phyloP scores from a whole-genome alignment of 1,140 invertebrate species.

The Drosophila carrolli region DNA sequence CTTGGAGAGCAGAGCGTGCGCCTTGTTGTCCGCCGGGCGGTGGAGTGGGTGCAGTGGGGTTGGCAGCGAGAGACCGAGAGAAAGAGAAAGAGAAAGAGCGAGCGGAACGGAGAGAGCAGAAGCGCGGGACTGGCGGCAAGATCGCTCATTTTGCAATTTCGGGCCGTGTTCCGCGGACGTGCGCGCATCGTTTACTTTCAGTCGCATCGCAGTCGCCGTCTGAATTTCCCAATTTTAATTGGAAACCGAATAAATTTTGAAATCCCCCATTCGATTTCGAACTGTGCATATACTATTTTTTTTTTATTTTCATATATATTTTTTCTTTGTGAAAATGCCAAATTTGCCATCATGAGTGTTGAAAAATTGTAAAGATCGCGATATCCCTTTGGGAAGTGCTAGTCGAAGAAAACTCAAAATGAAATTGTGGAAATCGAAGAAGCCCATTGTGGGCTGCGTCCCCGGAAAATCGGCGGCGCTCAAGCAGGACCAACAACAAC shows the following conservation, averaged over 20 bases:
- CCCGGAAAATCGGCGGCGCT: slow-evolving; percentile 71
- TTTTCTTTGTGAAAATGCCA: slow-evolving; percentile 37
- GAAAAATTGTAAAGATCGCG: slow-evolving; percentile 5
- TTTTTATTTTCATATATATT: slow-evolving; percentile 12
- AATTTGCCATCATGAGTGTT: slow-evolving; percentile 36
- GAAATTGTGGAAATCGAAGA: slow-evolving; percentile 83
- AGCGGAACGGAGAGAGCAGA: too few species aligned
- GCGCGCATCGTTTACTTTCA: slow-evolving; percentile 26
- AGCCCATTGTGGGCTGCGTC: slow-evolving; percentile 79
- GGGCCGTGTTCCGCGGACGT: slow-evolving; percentile 62
- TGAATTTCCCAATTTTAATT: slow-evolving; percentile 17
- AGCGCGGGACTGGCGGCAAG: slow-evolving; percentile 10
- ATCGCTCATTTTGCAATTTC: slow-evolving; percentile 72
- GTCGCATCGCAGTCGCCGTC: slow-evolving; percentile 37
- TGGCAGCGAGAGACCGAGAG: slow-evolving; percentile 2
- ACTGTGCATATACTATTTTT: slow-evolving; percentile 13
- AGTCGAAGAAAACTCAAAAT: slow-evolving; percentile 41
- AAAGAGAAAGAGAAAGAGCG: background rate
- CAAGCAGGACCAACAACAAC: slow-evolving; percentile 72
- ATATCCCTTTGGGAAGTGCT: background rate
- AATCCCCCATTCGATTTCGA: slow-evolving; percentile 5
- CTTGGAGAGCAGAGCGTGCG: slow-evolving; percentile 32
- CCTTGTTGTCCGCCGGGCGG: background rate
- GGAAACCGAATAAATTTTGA: slow-evolving; percentile 15
- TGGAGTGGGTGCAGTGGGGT: background rate